Percentiles rank a stretch among this genome's conserved stretches.
phyloP scores from a whole-genome alignment of 2,888 invertebrate genomes.

The Amorpha juglandis region DNA sequence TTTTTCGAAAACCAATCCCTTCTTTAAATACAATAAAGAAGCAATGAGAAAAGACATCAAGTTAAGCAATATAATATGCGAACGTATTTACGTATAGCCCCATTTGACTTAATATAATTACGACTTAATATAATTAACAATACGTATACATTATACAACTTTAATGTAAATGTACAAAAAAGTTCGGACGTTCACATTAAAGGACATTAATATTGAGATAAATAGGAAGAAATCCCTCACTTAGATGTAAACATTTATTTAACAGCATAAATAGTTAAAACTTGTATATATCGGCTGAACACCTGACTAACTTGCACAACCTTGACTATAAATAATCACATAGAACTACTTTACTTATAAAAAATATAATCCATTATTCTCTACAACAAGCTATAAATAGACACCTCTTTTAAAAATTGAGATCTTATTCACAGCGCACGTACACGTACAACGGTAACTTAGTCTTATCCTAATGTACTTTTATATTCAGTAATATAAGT shows the following conservation, averaged over 20 bases:
- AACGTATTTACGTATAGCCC: too few relatives aligned
- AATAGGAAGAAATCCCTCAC: not conserved
- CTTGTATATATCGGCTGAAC: constrained; percentile 5
- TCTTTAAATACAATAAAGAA: too few relatives aligned
- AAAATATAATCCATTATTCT: constrained; percentile 25
- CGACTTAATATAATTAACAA: constrained; percentile 3
- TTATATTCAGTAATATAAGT: constrained; percentile 42
- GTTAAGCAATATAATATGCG: too few relatives aligned
- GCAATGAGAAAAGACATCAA: too few relatives aligned
- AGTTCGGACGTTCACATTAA: not conserved
- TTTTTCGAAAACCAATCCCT: too few relatives aligned
- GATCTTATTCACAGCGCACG: constrained; percentile 78
- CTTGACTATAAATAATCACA: constrained; percentile 28
- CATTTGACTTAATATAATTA: constrained; percentile 25
- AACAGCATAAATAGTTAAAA: constrained; percentile 17
- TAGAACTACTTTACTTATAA: constrained; percentile 20
- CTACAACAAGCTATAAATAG: constrained; percentile 29
- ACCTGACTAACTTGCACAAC: constrained; percentile 34
- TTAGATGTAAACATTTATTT: not conserved
- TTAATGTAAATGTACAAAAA: constrained; percentile 33
- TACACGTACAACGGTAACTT: constrained; percentile 35
- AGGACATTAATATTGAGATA: not conserved
- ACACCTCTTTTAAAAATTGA: constrained; percentile 55
- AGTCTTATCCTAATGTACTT: constrained; percentile 34
- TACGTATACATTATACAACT: constrained; percentile 28